Evolutionary conservation across 2,113 vertebrate genomes (phyloP).

Genomic region (Gnathonemus longibarbis): DNA sequence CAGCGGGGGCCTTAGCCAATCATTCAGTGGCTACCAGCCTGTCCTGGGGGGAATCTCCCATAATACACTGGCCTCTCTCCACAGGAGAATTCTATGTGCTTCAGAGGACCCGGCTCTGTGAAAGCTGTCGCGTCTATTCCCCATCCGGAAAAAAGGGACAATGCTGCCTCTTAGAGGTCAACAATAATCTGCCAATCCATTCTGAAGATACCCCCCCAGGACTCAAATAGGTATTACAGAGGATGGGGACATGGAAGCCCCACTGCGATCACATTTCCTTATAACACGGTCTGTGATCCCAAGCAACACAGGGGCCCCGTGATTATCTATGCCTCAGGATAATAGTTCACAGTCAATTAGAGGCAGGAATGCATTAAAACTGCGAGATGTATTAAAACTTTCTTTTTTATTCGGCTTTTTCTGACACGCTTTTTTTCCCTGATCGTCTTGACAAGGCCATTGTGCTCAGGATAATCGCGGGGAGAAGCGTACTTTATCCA

Average conservation of each 20-base stretch:
- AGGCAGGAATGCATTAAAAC: slow-evolving; percentile 8
- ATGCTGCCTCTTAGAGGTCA: slow-evolving; percentile 1
- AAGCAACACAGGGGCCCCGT: background rate
- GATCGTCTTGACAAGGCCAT: background rate
- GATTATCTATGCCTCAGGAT: background rate
- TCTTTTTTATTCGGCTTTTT: background rate
- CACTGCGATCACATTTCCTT: background rate
- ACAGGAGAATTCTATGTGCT: background rate
- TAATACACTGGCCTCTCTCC: background rate
- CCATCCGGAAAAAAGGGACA: background rate
- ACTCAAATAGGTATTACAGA: background rate
- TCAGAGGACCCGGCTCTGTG: background rate
- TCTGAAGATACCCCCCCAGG: background rate
- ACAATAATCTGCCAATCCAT: background rate
- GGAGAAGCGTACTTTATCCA: background rate
- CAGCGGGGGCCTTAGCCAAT: background rate
- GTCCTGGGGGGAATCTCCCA: background rate
- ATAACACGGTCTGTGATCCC: background rate
- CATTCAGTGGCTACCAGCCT: background rate
- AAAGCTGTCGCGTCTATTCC: background rate
- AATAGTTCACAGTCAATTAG: background rate
- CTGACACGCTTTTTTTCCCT: background rate
- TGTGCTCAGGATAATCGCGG: background rate
- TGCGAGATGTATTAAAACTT: background rate
- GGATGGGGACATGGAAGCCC: background rate